Conservation (phyloP, 2,888 invertebrate species). For the Drosophila neonasuta region DNA sequence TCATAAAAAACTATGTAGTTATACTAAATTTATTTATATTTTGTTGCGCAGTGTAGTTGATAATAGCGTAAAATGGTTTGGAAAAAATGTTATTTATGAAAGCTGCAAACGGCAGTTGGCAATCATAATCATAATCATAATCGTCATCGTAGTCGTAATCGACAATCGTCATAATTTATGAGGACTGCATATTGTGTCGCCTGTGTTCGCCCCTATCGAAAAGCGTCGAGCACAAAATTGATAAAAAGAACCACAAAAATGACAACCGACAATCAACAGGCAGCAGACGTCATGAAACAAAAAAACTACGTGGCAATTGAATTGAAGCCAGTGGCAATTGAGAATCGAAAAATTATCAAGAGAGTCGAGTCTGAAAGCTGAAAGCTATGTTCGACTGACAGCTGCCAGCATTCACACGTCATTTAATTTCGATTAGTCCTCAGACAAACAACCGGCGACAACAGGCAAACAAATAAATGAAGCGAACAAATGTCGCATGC, state of each 20-base stretch:
- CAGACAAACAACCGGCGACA: conserved; percentile 26
- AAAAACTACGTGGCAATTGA: conserved; percentile 41
- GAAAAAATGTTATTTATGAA: conserved; percentile 55
- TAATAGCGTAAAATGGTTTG: conserved; percentile 38
- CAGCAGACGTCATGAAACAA: conserved; percentile 33
- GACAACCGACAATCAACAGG: conserved; percentile 41
- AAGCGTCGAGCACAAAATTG: conserved; percentile 59
- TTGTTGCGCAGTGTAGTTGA: conserved; percentile 6
- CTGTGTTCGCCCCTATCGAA: conserved; percentile 34
- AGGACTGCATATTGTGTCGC: conserved; percentile 31
- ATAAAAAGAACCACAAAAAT: conserved; percentile 68
- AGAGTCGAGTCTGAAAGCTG: conserved; percentile 35
- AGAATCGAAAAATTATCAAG: conserved; percentile 48
- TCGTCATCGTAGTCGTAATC: conserved; percentile 42
- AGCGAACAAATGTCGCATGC: conserved; percentile 43
- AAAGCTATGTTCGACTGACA: conserved; percentile 74
- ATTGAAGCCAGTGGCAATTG: conserved; percentile 59
- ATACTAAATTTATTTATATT: neutral
- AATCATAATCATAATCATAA: conserved; percentile 46
- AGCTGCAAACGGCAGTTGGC: conserved; percentile 59
- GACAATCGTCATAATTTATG: conserved; percentile 71
- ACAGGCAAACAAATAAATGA: conserved; percentile 40
- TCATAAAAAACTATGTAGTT: neutral
- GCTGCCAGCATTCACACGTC: conserved; percentile 81
- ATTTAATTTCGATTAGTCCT: conserved; percentile 82